Evolutionary conservation across 2,113 vertebrate species (phyloP).

Genomic region (Steatornis caripensis): DNA sequence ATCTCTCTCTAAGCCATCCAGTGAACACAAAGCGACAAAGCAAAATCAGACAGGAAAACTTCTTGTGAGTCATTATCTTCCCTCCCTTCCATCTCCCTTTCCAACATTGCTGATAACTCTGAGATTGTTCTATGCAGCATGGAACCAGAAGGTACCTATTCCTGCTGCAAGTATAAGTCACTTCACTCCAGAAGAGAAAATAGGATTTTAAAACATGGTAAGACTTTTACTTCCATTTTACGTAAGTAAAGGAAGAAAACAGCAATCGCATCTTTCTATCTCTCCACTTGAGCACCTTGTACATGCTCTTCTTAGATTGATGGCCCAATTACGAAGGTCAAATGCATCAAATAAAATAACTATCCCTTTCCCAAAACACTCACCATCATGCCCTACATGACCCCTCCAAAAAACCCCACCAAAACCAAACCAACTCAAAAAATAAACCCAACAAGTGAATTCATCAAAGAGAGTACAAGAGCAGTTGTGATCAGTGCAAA

Average conservation of each 20-base stretch:
- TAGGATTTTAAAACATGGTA: neutral
- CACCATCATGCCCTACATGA: rapidly evolving
- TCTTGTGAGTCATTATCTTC: conserved; percentile 3
- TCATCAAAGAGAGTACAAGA: neutral
- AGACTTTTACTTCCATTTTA: neutral
- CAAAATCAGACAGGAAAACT: conserved; percentile 1
- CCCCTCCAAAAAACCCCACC: too few species aligned
- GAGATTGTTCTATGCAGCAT: neutral
- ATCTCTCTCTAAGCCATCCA: neutral
- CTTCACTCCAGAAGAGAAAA: neutral
- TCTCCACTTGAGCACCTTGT: neutral
- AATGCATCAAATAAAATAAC: neutral
- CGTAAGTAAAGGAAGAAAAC: neutral
- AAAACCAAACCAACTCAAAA: neutral
- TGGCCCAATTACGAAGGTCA: neutral
- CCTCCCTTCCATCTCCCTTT: neutral
- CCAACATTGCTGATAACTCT: neutral
- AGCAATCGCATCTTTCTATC: neutral
- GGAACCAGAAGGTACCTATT: neutral
- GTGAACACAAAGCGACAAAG: neutral
- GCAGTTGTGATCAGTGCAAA: neutral
- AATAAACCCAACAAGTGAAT: neutral
- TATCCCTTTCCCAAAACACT: neutral
- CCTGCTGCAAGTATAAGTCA: neutral
- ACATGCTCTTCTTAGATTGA: neutral